These are phyloP conservation scores for Brachionus plicatilis DNA, from an alignment of 1,140 invertebrate genomes.

Conservation along the genomic window DNA sequence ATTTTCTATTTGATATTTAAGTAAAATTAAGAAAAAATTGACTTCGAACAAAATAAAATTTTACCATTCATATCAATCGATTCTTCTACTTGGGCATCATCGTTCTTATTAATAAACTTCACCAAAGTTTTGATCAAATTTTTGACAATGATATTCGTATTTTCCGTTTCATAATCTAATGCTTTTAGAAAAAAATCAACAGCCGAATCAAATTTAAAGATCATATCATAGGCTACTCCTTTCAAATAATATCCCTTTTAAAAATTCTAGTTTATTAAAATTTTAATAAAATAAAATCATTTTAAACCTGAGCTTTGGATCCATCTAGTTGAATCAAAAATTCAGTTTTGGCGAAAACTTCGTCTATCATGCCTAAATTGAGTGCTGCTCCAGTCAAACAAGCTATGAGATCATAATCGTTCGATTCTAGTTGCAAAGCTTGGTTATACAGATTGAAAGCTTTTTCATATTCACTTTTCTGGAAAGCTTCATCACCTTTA, in stretches of 20 bases:
- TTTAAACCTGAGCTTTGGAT: background rate
- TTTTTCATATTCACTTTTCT: constrained; percentile 6
- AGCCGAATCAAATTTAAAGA: constrained; percentile 9
- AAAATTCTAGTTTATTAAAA: background rate
- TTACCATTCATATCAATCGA: background rate
- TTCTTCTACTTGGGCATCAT: background rate
- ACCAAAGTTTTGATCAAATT: constrained; percentile 14
- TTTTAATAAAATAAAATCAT: no score
- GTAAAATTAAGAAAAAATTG: no score
- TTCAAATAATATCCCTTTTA: constrained; percentile 25
- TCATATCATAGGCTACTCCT: background rate
- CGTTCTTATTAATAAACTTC: constrained; percentile 16
- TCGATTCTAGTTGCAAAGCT: background rate
- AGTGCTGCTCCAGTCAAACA: background rate
- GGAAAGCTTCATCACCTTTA: background rate
- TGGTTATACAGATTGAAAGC: background rate
- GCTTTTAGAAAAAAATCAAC: background rate
- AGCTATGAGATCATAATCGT: constrained; percentile 10
- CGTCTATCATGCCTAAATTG: background rate
- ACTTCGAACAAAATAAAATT: background rate
- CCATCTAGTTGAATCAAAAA: background rate
- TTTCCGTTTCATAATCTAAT: background rate
- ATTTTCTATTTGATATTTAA: no score
- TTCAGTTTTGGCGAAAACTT: background rate
- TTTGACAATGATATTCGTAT: background rate